Conservation (phyloP, 2,888 invertebrate genomes). For the Hyposoter didymator region DNA sequence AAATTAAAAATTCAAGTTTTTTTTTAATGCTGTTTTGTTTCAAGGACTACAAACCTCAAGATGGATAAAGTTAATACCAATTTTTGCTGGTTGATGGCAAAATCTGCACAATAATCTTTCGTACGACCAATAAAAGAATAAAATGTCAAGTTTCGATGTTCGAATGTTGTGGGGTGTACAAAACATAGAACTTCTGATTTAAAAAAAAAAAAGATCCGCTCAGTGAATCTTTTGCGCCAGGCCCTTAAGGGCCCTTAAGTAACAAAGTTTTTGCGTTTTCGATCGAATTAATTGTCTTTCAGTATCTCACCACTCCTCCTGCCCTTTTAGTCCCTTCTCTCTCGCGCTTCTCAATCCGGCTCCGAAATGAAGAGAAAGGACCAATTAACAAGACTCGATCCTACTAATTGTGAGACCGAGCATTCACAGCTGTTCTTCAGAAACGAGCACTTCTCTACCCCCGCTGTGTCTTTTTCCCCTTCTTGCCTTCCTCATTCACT, state of each 20-base stretch:
- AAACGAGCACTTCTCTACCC: conserved; percentile 46
- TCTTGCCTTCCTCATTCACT: conserved; percentile 45
- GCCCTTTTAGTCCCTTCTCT: neutral
- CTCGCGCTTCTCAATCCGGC: conserved; percentile 41
- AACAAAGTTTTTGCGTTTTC: conserved; percentile 34
- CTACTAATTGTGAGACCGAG: conserved; percentile 63
- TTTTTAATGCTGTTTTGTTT: too few species aligned
- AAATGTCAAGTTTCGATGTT: neutral
- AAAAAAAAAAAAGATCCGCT: neutral
- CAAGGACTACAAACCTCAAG: too few species aligned
- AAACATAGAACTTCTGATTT: neutral
- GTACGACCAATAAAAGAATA: neutral
- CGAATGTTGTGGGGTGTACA: neutral
- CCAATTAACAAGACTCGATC: conserved; percentile 64
- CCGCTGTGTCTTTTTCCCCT: conserved; percentile 23
- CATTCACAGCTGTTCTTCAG: conserved; percentile 64
- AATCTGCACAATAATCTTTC: neutral
- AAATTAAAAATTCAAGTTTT: neutral
- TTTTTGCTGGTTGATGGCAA: neutral
- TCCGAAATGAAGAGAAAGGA: conserved; percentile 61
- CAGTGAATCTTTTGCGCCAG: conserved; percentile 6
- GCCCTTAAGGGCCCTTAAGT: neutral
- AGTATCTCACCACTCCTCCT: neutral
- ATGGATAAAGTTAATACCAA: neutral
- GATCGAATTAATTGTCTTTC: conserved; percentile 52